Conservation (phyloP, 2,888 invertebrate species). For the Drosophila ochracea region DNA sequence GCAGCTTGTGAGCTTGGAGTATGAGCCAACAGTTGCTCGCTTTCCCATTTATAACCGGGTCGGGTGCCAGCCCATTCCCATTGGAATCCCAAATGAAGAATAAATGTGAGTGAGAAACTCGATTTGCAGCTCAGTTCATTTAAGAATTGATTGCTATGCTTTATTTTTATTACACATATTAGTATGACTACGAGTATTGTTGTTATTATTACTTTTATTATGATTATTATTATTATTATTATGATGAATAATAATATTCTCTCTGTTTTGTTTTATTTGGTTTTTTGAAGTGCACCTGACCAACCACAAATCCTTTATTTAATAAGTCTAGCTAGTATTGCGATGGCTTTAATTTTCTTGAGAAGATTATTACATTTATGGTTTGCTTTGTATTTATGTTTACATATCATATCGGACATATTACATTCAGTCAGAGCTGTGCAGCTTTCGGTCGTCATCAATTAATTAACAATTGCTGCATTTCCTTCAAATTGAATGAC, state of each 20-base stretch:
- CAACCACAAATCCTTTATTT: background rate
- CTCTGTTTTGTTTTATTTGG: background rate
- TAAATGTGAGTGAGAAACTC: constrained; percentile 1
- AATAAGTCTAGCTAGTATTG: background rate
- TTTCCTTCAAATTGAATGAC: background rate
- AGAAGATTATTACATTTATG: background rate
- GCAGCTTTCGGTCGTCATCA: background rate
- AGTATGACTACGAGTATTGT: background rate
- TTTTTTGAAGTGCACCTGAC: background rate
- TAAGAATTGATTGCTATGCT: constrained; percentile 2
- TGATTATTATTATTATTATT: background rate
- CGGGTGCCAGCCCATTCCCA: constrained; percentile 11
- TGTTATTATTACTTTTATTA: background rate
- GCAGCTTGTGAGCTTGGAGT: too few species aligned
- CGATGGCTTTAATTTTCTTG: background rate
- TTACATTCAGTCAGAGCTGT: background rate
- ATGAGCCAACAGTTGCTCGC: constrained; percentile 4
- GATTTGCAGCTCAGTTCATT: constrained; percentile 13
- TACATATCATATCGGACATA: background rate
- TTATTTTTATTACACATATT: background rate
- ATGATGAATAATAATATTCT: background rate
- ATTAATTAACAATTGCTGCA: constrained; percentile 5
- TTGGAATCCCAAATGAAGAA: constrained; percentile 1
- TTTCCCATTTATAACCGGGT: background rate
- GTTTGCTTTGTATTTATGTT: background rate